A percentile compares a stretch with the other conserved stretches of the same genome.
phyloP scores from a whole-genome alignment of 30 jellyfish, hydroid and myxozoan species.

The Phacellophora camtschatica region DNA sequence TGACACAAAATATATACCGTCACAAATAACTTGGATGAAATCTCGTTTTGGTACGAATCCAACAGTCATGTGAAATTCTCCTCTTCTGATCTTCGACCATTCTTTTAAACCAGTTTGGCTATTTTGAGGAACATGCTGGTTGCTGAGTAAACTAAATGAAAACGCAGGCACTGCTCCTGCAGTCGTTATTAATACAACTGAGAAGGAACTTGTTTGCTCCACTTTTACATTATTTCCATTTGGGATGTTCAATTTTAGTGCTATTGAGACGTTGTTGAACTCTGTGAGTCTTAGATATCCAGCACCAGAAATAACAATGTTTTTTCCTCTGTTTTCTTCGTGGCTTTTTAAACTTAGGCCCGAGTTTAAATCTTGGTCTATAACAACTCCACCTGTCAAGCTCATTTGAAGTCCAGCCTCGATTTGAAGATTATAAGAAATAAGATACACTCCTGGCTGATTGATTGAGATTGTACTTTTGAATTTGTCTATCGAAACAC shows the following conservation, averaged over 20 bases:
- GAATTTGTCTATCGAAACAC: neutral
- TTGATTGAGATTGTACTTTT: neutral
- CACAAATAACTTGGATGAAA: constrained; percentile 56
- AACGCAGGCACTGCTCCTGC: constrained; percentile 60
- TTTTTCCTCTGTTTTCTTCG: neutral
- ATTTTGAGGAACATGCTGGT: neutral
- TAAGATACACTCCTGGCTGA: constrained; percentile 39
- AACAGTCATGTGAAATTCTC: constrained; percentile 48
- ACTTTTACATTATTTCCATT: neutral
- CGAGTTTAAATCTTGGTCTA: constrained; percentile 1
- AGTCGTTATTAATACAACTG: constrained; percentile 34
- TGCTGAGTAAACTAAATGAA: constrained; percentile 12
- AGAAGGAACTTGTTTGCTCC: constrained; percentile 44
- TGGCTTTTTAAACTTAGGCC: constrained; percentile 15
- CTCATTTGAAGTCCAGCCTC: neutral
- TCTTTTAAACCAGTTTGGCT: neutral
- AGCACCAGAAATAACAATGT: constrained; percentile 10
- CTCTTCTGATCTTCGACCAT: constrained; percentile 36
- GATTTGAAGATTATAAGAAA: constrained; percentile 35
- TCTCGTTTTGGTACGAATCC: constrained; percentile 37
- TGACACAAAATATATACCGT: constrained; percentile 51
- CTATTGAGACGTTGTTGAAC: constrained; percentile 31
- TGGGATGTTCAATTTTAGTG: neutral
- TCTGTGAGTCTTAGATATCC: constrained; percentile 37
- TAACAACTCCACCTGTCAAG: constrained; percentile 14